A percentile compares a stretch with the other conserved stretches of the same genome.
Conservation (phyloP, 2,113 vertebrate genomes). For the Suricata suricatta region DNA sequence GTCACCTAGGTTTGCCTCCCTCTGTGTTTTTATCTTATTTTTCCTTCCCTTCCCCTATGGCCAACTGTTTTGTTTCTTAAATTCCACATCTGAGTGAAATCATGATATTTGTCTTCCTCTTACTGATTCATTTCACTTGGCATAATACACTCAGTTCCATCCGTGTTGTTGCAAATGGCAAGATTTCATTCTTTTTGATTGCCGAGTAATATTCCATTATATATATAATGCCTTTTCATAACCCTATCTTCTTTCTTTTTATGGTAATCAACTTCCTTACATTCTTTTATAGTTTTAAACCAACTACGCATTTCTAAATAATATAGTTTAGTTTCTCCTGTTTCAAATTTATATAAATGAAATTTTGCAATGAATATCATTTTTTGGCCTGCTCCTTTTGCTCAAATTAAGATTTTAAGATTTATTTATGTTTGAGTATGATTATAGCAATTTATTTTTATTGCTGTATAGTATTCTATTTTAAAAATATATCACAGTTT, state of each 20-base stretch:
- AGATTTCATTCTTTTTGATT: too few relatives aligned
- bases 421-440: background rate
- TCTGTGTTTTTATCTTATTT: too few relatives aligned
- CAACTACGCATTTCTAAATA: background rate
- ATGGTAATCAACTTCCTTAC: background rate
- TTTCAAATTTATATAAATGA: conserved; percentile 41
- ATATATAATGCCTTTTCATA: background rate
- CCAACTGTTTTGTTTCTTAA: too few relatives aligned
- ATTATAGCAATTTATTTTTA: background rate
- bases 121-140: too few relatives aligned
- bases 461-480: background rate
- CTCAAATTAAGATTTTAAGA: background rate
- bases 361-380: background rate
- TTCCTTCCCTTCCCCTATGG: too few relatives aligned
- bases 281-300: conserved; percentile 11
- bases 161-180: too few relatives aligned
- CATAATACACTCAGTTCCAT: too few relatives aligned
- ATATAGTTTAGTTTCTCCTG: background rate
- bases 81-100: too few relatives aligned
- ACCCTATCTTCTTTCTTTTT: background rate
- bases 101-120: too few relatives aligned
- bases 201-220: too few relatives aligned
- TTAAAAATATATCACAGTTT: background rate
- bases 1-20: too few relatives aligned
- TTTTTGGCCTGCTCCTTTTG: background rate